Conservation (phyloP, 2,888 invertebrate species). For the Idaea aversata region DNA sequence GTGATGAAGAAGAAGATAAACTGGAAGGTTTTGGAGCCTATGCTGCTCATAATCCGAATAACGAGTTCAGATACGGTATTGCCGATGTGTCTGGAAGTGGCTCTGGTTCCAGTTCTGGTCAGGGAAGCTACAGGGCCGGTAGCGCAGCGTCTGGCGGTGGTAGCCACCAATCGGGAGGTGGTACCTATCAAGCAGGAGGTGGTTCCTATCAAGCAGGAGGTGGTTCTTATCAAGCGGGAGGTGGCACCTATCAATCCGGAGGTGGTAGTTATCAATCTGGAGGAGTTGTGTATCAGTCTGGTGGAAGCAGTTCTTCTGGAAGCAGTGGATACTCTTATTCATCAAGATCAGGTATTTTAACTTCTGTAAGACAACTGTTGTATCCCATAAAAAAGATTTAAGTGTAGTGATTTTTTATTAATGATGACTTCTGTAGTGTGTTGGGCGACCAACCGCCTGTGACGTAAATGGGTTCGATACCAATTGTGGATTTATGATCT, state of each 20-base stretch:
- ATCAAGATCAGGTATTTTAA: slow-evolving; percentile 63
- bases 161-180: slow-evolving; percentile 34
- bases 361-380: no score
- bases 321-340: slow-evolving; percentile 58
- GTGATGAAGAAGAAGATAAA: slow-evolving; percentile 63
- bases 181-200: slow-evolving; percentile 29
- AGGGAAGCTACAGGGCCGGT: slow-evolving; percentile 18
- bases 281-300: slow-evolving; percentile 24
- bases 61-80: slow-evolving; percentile 66
- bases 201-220: slow-evolving; percentile 28
- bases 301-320: slow-evolving; percentile 30
- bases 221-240: slow-evolving; percentile 19
- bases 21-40: slow-evolving; percentile 62
- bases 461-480: no score
- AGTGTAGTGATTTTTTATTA: no score
- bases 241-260: slow-evolving; percentile 26
- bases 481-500: no score
- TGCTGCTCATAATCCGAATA: slow-evolving; percentile 63
- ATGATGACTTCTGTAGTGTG: no score
- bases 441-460: no score
- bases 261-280: slow-evolving; percentile 26
- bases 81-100: slow-evolving; percentile 56
- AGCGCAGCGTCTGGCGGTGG: slow-evolving; percentile 30
- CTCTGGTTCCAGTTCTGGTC: slow-evolving; percentile 26
- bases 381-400: no score